Base-by-base conservation (phyloP, 2,113 vertebrate genomes). In the Bagarius yarrelli region DNA sequence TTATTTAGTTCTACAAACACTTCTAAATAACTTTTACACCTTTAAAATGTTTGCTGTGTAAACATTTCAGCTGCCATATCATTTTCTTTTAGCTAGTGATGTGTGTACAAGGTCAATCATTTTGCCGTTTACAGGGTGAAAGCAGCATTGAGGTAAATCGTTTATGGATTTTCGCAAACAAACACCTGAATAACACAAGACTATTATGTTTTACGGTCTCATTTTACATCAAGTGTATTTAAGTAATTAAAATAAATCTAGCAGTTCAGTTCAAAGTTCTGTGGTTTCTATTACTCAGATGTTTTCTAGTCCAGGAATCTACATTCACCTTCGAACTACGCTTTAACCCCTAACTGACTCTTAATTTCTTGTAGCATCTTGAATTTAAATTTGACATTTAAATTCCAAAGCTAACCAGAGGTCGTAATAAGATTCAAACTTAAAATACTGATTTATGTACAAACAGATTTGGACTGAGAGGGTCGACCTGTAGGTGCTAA, bases 191-290 rank as follows among this genome's bases (percentile, higher is more conserved):
- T 53, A 57, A 36, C 55, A n/a, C 36, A 53, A 55, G 32, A 30
- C 53, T 61, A n/a, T 44, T 36, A 36, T 53, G 32, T 61, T 30
- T 83, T 52, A 70, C 44, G 53, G 27, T 74, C 56, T 25, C 55
- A 13, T 79, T 40, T n/a, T 18, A 57, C 59, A 23, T 52, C 60
- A 36, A 30, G 52, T 40, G 63, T 82, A 80, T 79, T 84, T 78
- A 86, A 36, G 53, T 69, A 85, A 86, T 90, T 86, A 87, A 88
- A 90, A 87, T 84, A 86, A 86, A 84, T 87, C 88, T 83, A 84
- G 84, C 64, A 80, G 83, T 69, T 44, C 63, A 14, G 36, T 40
- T 40, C 36, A 3, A 30, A 85, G 78, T 12, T 13, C 82, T 84
- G 81, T 76, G 82, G 32, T 83, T 80, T 76, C 60, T 81, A 81